A percentile compares a stretch with the other conserved stretches of the same genome.
Conservation (phyloP, 1,140 invertebrate genomes). For the Anagrus nilaparvatae region DNA sequence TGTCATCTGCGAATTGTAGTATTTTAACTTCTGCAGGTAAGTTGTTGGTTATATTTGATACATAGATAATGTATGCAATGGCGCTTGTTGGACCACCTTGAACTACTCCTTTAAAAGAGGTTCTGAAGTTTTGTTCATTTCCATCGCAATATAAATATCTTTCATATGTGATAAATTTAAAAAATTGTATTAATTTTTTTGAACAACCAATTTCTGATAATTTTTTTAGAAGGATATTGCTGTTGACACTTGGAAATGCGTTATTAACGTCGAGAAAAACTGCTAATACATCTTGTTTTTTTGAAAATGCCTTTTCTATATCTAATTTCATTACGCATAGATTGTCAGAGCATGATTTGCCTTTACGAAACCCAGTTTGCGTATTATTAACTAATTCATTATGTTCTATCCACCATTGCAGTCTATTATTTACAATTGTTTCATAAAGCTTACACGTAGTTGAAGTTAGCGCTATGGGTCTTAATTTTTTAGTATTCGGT, state of each 20-base stretch:
- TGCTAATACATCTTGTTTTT: background rate
- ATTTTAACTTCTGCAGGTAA: too few species aligned
- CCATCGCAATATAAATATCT: background rate
- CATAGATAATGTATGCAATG: conserved; percentile 1
- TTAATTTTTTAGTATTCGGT: conserved; percentile 6
- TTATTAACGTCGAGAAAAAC: too few species aligned
- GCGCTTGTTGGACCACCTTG: background rate
- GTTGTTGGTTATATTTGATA: too few species aligned
- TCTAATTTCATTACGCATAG: background rate
- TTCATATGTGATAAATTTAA: background rate
- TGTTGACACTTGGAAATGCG: background rate
- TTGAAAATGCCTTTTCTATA: background rate
- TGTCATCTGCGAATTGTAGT: too few species aligned
- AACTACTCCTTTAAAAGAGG: background rate
- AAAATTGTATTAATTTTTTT: background rate
- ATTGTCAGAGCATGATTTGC: background rate
- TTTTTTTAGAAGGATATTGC: background rate
- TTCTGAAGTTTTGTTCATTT: background rate
- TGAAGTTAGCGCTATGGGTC: conserved; percentile 15
- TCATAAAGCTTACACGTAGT: conserved; percentile 9
- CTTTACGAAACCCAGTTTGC: background rate
- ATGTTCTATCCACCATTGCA: background rate
- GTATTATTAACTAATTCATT: background rate
- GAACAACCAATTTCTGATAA: background rate
- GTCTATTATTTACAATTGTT: background rate